These are phyloP conservation scores for Meloidogyne chitwoodi DNA, from an alignment of 1,140 invertebrate species.

Conservation along the genomic window DNA sequence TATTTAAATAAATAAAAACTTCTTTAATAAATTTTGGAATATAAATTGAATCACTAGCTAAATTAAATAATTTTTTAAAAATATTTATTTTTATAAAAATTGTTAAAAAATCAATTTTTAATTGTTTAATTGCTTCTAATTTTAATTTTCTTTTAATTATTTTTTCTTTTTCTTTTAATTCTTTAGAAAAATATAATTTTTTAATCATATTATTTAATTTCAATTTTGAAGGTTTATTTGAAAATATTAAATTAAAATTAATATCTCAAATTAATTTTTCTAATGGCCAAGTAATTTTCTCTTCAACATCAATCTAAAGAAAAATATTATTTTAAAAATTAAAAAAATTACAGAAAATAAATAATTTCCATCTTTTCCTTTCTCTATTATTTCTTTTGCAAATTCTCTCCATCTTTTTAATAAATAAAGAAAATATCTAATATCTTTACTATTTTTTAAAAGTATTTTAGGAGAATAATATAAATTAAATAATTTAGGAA, in stretches of 20 bases:
- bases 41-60: neutral
- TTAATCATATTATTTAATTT: neutral
- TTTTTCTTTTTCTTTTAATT: neutral
- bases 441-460: neutral
- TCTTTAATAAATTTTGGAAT: neutral
- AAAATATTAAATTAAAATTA: neutral
- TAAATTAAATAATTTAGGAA: too few species aligned
- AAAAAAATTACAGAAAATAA: neutral
- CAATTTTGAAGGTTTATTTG: neutral
- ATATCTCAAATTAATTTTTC: neutral
- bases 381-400: neutral
- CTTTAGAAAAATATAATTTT: neutral
- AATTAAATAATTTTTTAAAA: neutral
- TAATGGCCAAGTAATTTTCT: neutral
- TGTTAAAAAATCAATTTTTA: neutral
- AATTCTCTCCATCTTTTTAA: neutral
- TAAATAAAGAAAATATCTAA: neutral
- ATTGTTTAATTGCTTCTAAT: neutral
- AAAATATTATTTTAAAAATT: neutral
- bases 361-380: neutral
- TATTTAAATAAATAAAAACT: neutral
- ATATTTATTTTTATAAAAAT: neutral
- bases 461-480: too few species aligned
- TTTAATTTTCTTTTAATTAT: neutral
- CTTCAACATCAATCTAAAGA: neutral